Evolutionary conservation across 2,888 invertebrate genomes (phyloP).

Genomic region (Apodemia mormo): DNA sequence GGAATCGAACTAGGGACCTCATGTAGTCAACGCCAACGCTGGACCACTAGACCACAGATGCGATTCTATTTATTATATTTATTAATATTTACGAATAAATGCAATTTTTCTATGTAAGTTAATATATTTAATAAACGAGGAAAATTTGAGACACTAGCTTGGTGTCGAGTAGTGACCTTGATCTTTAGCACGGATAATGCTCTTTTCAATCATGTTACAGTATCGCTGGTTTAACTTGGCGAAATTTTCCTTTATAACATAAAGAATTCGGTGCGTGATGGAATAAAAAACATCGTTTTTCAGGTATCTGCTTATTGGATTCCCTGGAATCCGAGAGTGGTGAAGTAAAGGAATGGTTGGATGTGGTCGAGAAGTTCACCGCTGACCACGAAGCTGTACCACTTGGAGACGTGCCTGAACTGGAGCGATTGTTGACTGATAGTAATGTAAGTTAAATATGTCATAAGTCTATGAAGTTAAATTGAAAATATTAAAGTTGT

Average conservation of each 20-base stretch:
- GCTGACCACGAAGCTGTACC: slow-evolving; percentile 63
- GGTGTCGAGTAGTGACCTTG: background rate
- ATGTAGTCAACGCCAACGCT: too few relatives aligned
- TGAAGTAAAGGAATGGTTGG: slow-evolving; percentile 82
- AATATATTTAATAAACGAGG: too few relatives aligned
- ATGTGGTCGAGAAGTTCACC: slow-evolving; percentile 79
- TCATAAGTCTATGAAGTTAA: too few relatives aligned
- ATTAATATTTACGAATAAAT: too few relatives aligned
- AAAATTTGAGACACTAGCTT: too few relatives aligned
- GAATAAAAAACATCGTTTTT: background rate
- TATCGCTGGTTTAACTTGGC: background rate
- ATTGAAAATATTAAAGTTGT: too few relatives aligned
- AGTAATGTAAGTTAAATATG: slow-evolving; percentile 76
- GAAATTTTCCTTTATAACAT: background rate
- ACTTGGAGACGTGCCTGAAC: slow-evolving; percentile 82
- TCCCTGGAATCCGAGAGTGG: slow-evolving; percentile 73
- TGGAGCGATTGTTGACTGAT: slow-evolving; percentile 83
- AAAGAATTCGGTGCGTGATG: background rate
- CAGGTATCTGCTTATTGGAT: slow-evolving; percentile 70
- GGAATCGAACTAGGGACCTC: too few relatives aligned
- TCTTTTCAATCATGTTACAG: background rate
- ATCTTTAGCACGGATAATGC: background rate
- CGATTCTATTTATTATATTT: too few relatives aligned
- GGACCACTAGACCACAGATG: too few relatives aligned
- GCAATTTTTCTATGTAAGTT: too few relatives aligned